Base-by-base conservation (phyloP, 2,888 invertebrate genomes). In the Deroplatys truncata region DNA sequence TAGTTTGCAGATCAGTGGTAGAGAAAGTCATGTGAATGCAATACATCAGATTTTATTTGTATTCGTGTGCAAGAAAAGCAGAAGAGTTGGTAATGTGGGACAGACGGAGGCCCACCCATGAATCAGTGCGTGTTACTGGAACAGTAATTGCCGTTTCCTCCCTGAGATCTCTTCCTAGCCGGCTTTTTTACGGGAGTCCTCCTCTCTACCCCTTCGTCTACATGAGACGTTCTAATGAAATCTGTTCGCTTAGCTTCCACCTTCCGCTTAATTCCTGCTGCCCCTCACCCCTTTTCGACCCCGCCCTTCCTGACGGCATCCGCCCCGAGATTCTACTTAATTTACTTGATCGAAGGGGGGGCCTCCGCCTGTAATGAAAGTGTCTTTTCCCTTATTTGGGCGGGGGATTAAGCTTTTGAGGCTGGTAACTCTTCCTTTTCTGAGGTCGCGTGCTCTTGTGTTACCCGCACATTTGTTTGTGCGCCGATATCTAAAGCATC, bases 221-320 rank as follows among this genome's bases (percentile, higher is more conserved):
- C 72, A 88, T 72, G 82, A 88, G 85, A 49, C 28, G 82, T 85
- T 85, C 85, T 89, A 89, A 89, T 89, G 89, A 89, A 89, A 89
- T 89, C 89, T 89, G 85, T 82, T 84, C 85, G 82, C 89, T 85
- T 82, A 28, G 35, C 84, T 43, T 43, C 88, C 16, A 31, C 89
- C 56, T 31, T 82, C 56, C 84, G 89, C 85, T 31, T 88, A 88
- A 88, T 88, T 82, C 85, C 84, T 31, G 89, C 72, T 56, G 82
- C 84, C 28, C 84, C 84, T n/a, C 28, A 15, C n/a, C 88, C 88
- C 49, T 25, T 84, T 72, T 72, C 86, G 28, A 31, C 88, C 88
- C 90, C 89, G 88, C 84, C 90, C 88, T 89, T 88, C 88, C 88
- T 84, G 85, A 72, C 86, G 84, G 72, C 88, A 35, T 88, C 88